Percentiles rank a stretch among this genome's conserved stretches.
phyloP scores from a whole-genome alignment of 1,140 invertebrate species.

The Eumeta japonica region DNA sequence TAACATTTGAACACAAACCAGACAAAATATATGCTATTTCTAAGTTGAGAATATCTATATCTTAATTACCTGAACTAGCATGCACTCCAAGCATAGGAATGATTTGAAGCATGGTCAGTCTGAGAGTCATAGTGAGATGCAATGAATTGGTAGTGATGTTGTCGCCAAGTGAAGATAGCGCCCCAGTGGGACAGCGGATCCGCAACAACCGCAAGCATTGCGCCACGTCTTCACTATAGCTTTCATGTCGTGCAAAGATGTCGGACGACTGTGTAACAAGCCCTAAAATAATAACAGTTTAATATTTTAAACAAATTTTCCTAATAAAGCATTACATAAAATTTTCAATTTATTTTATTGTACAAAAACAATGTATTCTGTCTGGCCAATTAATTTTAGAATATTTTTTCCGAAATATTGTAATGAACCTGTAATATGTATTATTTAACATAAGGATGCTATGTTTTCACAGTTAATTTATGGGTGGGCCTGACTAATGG shows the following conservation, averaged over 20 bases:
- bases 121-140: slow-evolving; percentile 78
- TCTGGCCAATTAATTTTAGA: too few species aligned
- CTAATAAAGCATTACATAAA: neutral
- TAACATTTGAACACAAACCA: too few species aligned
- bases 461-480: too few species aligned
- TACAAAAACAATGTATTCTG: neutral
- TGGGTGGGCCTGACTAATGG: too few species aligned
- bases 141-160: slow-evolving; percentile 96
- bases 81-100: slow-evolving; percentile 90
- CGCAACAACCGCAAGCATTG: slow-evolving; percentile 86
- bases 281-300: slow-evolving; percentile 53
- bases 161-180: slow-evolving; percentile 96
- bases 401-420: too few species aligned
- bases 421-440: too few species aligned
- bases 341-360: neutral
- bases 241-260: slow-evolving; percentile 93
- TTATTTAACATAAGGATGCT: too few species aligned
- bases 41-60: slow-evolving; percentile 2
- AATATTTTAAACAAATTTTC: neutral
- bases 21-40: too few species aligned
- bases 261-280: slow-evolving; percentile 75
- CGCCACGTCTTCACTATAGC: slow-evolving; percentile 98
- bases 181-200: slow-evolving; percentile 97
- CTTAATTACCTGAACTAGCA: slow-evolving; percentile 68
- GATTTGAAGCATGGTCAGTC: slow-evolving; percentile 66